phyloP scores from a whole-genome alignment of 2,113 vertebrate genomes.

The Cepphus grylle region DNA sequence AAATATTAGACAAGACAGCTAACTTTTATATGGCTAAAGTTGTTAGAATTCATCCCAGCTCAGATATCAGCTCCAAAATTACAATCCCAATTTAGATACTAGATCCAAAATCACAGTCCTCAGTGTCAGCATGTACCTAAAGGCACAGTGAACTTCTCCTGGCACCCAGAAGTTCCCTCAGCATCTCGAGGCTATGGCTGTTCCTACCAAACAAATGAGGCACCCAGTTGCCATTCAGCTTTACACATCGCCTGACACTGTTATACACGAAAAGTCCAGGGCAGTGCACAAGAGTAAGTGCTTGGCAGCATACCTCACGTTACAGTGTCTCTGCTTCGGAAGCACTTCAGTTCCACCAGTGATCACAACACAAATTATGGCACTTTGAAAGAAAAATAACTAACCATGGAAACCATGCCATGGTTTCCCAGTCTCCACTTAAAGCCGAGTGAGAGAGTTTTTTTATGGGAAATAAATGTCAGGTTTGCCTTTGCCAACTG shows the following conservation, averaged over 20 bases:
- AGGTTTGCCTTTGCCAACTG: not conserved
- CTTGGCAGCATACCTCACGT: not conserved
- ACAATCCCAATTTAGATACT: not conserved
- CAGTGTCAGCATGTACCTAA: not conserved
- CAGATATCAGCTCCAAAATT: not conserved
- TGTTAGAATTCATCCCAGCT: not conserved
- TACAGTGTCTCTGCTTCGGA: not conserved
- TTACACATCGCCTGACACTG: not conserved
- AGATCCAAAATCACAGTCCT: not conserved
- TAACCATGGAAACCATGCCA: not conserved
- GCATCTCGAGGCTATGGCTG: not conserved
- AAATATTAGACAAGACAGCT: not conserved
- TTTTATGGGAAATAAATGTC: not conserved
- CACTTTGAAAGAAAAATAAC: not conserved
- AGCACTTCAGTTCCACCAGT: not conserved
- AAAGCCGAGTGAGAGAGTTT: not conserved
- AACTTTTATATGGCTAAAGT: not conserved
- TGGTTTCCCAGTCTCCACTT: fast-evolving
- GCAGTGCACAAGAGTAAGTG: not conserved
- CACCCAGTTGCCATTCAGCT: not conserved
- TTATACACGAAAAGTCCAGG: not conserved
- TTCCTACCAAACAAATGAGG: not conserved
- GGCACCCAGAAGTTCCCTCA: not conserved
- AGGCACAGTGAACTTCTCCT: not conserved
- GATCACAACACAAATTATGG: not conserved